Percentiles rank a stretch among this genome's conserved stretches.
These are phyloP conservation scores for Cuculus canorus DNA, from an alignment of 2,797 vertebrate genomes.

Conservation along the genomic window DNA sequence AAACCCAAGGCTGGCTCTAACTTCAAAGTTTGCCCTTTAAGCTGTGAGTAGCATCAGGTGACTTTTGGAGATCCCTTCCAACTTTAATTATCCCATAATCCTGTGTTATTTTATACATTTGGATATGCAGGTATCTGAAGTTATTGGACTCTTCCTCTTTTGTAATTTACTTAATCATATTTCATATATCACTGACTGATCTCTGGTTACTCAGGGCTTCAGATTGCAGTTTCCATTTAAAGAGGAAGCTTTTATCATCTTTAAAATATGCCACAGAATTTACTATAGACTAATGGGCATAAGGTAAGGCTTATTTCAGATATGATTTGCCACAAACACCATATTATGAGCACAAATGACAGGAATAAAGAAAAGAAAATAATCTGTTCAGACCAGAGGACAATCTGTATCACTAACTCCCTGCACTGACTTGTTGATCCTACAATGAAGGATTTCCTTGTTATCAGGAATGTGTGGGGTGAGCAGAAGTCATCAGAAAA, in stretches of 20 bases:
- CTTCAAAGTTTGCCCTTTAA: background rate
- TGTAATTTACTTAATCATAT: background rate
- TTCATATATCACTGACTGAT: background rate
- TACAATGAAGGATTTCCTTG: conserved; percentile 31
- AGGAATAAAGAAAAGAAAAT: conserved; percentile 41
- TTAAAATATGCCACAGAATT: background rate
- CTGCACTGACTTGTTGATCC: background rate
- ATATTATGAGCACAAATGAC: background rate
- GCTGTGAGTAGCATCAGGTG: background rate
- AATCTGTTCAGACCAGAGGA: background rate
- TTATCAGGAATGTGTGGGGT: background rate
- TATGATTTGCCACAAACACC: background rate
- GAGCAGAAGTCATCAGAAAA: conserved; percentile 13
- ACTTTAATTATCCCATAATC: background rate
- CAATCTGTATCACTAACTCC: conserved; percentile 2
- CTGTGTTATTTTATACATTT: background rate
- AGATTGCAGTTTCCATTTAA: background rate
- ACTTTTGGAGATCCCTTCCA: background rate
- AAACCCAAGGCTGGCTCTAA: background rate
- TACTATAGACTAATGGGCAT: background rate
- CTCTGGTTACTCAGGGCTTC: background rate
- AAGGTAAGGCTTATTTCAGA: conserved; percentile 22
- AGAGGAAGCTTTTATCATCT: background rate
- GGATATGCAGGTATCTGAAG: background rate
- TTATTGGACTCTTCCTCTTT: background rate